Evolutionary conservation across 2,888 invertebrate species (phyloP), one percentile per base, ranked within the genome.

Genomic region (Furcula furcula): DNA sequence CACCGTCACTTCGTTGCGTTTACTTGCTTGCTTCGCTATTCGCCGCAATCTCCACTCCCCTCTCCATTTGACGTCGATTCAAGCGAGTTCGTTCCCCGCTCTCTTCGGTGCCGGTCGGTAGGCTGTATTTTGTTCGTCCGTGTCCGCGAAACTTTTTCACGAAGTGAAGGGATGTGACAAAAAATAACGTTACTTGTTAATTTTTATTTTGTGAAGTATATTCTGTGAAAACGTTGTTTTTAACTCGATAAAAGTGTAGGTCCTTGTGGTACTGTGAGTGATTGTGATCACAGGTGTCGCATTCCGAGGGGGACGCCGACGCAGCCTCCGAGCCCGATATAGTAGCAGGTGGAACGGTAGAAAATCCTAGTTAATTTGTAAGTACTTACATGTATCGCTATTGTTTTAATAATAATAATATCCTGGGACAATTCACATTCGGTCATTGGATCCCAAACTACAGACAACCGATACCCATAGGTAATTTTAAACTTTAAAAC

Each of bases 261-360:
- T 49, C 35, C 33, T 34, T 41, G 62, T 60, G 59, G 51, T 69
- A 71, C 72, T 65, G 80, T 83, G 82, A 65, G 76, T 78, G 65
- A 50, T 65, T 71, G 75, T 83, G 80, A 69, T 76, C 75, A 71
- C 76, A 85, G 85, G 86, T 86, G 85, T 81, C 69, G 71, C 83
- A 87, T 86, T 85, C 86, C 84, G 63, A 61, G 55, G 64, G 68
- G 76, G 76, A 80, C 81, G 78, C 75, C 74, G 76, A 66, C 75
- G 64, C 79, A 83, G 81, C 76, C 79, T 83, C 80, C 72, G 72
- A 62, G 63, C 58, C 70, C 60, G 57, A 62, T 59, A 61, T 61
- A 52, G 62, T 56, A 61, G 69, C 84, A 85, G 82, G 84, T 86
- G 82, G 65, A 75, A 67, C 60, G 62, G 58, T 71, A 66, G 55